phyloP scores from a whole-genome alignment of 1,140 invertebrate species.

The Carposina sasakii region DNA sequence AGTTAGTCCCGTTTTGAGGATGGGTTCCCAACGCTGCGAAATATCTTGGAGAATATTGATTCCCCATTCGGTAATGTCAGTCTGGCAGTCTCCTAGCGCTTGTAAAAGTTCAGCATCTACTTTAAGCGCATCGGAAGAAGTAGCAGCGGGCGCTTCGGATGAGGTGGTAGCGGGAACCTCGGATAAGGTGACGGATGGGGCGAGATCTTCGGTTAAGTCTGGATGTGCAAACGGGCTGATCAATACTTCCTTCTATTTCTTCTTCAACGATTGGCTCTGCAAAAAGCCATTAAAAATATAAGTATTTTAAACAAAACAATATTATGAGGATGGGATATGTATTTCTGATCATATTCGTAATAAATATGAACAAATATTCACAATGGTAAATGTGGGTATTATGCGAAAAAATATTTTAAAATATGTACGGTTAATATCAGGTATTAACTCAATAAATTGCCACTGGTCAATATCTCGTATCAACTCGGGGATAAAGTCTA shows the following conservation, averaged over 20 bases:
- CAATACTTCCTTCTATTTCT: too few species aligned
- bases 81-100: neutral
- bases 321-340: neutral
- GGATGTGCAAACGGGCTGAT: neutral
- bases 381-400: neutral
- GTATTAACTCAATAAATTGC: slow-evolving; percentile 2
- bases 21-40: neutral
- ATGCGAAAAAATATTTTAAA: neutral
- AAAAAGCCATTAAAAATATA: neutral
- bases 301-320: neutral
- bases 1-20: slow-evolving; percentile 10
- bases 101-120: neutral
- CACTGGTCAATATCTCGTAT: neutral
- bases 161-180: neutral
- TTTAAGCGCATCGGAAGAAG: neutral
- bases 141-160: neutral
- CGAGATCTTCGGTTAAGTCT: neutral
- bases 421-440: slow-evolving; percentile 1
- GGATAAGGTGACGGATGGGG: neutral
- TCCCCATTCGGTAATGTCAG: neutral
- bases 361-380: neutral
- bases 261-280: neutral
- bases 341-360: neutral
- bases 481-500: neutral
- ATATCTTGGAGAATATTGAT: neutral